These are phyloP conservation scores for Mesodorylaimus sp. DNA, from an alignment of 2,888 invertebrate genomes.

Conservation along the genomic window DNA sequence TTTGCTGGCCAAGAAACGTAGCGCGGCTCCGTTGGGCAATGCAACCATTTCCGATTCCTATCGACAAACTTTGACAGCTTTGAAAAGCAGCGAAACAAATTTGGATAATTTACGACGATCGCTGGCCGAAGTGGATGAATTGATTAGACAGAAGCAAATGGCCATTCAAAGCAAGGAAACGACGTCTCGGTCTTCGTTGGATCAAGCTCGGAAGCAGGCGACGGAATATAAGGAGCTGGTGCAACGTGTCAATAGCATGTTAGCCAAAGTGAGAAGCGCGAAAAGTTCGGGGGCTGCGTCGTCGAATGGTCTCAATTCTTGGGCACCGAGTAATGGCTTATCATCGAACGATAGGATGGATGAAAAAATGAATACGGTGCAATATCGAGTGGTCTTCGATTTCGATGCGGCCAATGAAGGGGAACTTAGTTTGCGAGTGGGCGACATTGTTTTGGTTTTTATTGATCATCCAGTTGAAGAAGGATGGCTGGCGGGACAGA, in stretches of 20 bases:
- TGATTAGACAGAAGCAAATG: constrained; percentile 29
- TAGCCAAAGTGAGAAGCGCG: too few species aligned
- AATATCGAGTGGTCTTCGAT: constrained; percentile 77
- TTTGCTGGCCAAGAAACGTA: neutral
- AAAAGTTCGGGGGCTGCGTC: too few species aligned
- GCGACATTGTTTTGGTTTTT: constrained; percentile 62
- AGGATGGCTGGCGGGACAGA: constrained; percentile 87
- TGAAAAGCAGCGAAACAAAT: constrained; percentile 53
- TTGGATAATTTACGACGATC: constrained; percentile 50
- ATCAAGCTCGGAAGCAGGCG: too few species aligned
- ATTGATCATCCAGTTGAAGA: constrained; percentile 69
- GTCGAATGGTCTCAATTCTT: too few species aligned
- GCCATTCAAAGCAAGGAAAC: too few species aligned
- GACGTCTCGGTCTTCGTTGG: too few species aligned
- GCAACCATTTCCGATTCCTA: constrained; percentile 11
- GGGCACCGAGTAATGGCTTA: too few species aligned
- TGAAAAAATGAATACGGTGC: too few species aligned
- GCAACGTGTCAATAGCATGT: too few species aligned
- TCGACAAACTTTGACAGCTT: constrained; percentile 41
- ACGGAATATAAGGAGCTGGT: too few species aligned
- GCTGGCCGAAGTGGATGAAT: constrained; percentile 37
- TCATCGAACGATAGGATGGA: too few species aligned
- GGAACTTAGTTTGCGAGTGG: constrained; percentile 77
- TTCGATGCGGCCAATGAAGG: constrained; percentile 77
- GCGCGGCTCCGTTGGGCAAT: constrained; percentile 16